Evolutionary conservation across 37 sponge, comb jelly and placozoan species (phyloP), one percentile per base, ranked within the genome.

Genomic region (Crambe crambe): DNA sequence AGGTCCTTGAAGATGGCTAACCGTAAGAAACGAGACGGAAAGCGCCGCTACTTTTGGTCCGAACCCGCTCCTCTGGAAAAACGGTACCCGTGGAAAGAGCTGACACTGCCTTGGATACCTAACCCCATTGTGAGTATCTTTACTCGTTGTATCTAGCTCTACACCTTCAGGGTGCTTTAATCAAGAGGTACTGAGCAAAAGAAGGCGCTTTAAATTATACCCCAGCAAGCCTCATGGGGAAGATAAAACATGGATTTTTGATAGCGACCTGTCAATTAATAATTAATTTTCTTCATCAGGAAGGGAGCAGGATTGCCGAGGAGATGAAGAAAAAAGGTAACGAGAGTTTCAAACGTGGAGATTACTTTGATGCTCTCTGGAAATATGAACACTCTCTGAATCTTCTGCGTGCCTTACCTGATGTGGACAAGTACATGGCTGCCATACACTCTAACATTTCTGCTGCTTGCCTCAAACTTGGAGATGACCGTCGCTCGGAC

Each of bases 331-430:
- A 68, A 3, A 25, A 25, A 23, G 85, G 85, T 1, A 85, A 85
- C 23, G 34, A 70, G 6, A 44, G 69, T 41, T 72, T 77, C 36
- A 41, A 61, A 27, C 21, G 26, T 15, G 85, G 78, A 22, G 59
- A 85, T 23, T 43, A 77, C 60, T 77, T 58, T 26, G 78, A 77
- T 35, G 85, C 85, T 44, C 44, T 85, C 2, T 77, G 77, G 78
- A 85, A 85, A 63, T 85, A 85, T 47, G 39, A 70, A 35, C 78
- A 85, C 43, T 70, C 78, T 56, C 44, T 77, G 1, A 12, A 26
- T 3, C 3, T 77, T 8, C 69, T 71, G 37, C 51, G 43, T 18
- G 37, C 12, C 29, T 56, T 25, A 41, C 71, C 60, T 2, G 18
- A 23, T 20, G 58, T 68, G 42, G 27, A 0, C 15, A 17, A 27